Conservation (phyloP, 2,113 vertebrate genomes). For the Sturnira hondurensis region DNA sequence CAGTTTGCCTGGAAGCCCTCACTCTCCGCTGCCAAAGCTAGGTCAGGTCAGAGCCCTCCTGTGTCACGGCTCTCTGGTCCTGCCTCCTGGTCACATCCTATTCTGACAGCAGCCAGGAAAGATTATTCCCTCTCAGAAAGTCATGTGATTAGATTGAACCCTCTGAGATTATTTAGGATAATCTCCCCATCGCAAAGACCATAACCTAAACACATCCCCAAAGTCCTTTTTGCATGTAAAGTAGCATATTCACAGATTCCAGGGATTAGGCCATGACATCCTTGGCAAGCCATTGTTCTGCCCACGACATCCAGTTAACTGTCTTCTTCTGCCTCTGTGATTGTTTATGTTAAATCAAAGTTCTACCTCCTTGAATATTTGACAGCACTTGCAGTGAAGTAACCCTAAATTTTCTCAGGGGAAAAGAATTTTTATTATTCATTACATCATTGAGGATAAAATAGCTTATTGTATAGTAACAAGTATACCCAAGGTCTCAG, state of each 20-base stretch:
- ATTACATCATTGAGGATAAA: neutral
- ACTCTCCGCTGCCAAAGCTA: neutral
- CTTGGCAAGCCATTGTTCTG: neutral
- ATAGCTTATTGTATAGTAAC: neutral
- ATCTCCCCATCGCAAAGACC: neutral
- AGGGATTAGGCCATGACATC: neutral
- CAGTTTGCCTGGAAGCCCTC: neutral
- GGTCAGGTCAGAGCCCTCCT: neutral
- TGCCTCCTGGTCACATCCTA: neutral
- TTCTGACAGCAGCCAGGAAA: neutral
- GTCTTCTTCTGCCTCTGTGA: neutral
- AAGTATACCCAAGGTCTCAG: neutral
- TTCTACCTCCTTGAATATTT: neutral
- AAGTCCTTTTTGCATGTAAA: neutral
- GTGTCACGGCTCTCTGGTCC: neutral
- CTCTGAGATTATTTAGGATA: neutral
- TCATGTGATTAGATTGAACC: neutral
- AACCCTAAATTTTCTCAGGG: neutral
- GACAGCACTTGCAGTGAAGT: neutral
- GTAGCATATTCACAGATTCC: neutral
- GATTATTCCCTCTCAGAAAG: neutral
- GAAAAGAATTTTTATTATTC: neutral
- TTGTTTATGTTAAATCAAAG: neutral
- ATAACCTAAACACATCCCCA: neutral
- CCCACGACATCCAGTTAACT: neutral